Evolutionary conservation across 2,888 invertebrate genomes (phyloP).

Genomic region (Arenicola marina): DNA sequence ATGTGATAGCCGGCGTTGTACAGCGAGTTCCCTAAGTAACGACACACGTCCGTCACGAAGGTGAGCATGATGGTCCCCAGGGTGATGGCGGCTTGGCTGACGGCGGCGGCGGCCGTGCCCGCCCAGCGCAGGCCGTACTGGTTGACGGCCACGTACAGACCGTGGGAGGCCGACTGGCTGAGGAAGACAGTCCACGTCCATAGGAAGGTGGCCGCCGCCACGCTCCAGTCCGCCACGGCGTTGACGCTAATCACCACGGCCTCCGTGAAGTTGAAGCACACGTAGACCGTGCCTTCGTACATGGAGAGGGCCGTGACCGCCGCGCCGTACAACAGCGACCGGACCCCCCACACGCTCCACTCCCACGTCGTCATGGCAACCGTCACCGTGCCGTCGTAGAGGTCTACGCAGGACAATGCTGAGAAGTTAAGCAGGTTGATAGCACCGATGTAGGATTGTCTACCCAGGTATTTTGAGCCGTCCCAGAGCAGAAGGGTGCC

Average conservation of each 20-base stretch:
- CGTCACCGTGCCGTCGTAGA: constrained; percentile 6
- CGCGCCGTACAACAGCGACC: neutral
- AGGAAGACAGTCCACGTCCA: constrained; percentile 11
- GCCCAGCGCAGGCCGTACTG: constrained; percentile 21
- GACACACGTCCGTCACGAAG: constrained; percentile 26
- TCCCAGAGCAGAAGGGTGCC: constrained; percentile 24
- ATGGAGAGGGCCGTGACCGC: neutral
- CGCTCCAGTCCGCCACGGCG: neutral
- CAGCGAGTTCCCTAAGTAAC: constrained; percentile 24
- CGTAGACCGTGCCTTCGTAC: neutral
- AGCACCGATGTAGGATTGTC: constrained; percentile 15
- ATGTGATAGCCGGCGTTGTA: constrained; percentile 17
- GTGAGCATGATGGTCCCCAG: constrained; percentile 24
- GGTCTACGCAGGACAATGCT: neutral
- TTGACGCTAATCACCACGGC: neutral
- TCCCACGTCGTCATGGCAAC: constrained; percentile 1
- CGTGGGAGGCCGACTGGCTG: constrained; percentile 1
- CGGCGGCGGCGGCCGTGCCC: neutral
- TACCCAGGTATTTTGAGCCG: constrained; percentile 13
- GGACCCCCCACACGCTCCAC: constrained; percentile 1
- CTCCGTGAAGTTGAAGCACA: neutral
- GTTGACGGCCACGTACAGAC: constrained; percentile 23
- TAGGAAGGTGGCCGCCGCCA: neutral
- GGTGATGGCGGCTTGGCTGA: constrained; percentile 8
- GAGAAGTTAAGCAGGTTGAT: neutral